A percentile compares a stretch with the other conserved stretches of the same genome.
Conservation (phyloP, 1,140 invertebrate genomes). For the Cataglyphis hispanica region DNA sequence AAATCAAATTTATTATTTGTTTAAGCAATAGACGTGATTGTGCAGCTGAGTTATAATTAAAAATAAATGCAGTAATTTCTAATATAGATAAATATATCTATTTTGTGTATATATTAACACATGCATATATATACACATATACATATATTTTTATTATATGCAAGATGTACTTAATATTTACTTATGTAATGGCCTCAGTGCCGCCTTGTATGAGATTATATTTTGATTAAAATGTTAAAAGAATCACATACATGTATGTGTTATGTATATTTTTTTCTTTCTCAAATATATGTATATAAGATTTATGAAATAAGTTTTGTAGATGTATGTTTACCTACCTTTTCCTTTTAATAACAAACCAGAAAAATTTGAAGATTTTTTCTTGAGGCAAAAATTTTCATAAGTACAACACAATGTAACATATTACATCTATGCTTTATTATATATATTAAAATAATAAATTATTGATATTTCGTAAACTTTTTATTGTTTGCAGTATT, state of each 20-base stretch:
- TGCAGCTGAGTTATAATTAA: conserved; percentile 30
- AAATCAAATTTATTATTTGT: conserved; percentile 6
- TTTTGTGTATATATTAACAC: too few relatives aligned
- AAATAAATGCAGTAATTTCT: conserved; percentile 7
- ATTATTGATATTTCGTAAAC: neutral
- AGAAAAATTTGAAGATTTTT: neutral
- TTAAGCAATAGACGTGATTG: conserved; percentile 29
- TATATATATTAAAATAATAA: conserved; percentile 8
- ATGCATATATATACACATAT: too few relatives aligned
- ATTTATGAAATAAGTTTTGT: neutral
- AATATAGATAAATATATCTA: conserved; percentile 27
- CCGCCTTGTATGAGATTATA: conserved; percentile 32
- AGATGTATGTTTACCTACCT: neutral
- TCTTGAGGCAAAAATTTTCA: neutral
- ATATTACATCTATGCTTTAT: neutral
- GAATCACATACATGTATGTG: neutral
- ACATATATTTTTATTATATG: conserved; percentile 17
- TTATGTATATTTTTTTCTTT: conserved; percentile 18
- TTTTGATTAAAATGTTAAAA: conserved; percentile 47
- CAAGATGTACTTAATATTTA: conserved; percentile 52
- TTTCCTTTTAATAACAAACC: neutral
- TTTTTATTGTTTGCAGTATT: conserved; percentile 35
- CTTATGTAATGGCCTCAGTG: conserved; percentile 1
- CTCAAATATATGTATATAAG: neutral
- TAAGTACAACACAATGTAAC: neutral